Evolutionary conservation across 2,888 invertebrate species (phyloP), one percentile per base, ranked within the genome.

Genomic region (Orchesellides sinensis): DNA sequence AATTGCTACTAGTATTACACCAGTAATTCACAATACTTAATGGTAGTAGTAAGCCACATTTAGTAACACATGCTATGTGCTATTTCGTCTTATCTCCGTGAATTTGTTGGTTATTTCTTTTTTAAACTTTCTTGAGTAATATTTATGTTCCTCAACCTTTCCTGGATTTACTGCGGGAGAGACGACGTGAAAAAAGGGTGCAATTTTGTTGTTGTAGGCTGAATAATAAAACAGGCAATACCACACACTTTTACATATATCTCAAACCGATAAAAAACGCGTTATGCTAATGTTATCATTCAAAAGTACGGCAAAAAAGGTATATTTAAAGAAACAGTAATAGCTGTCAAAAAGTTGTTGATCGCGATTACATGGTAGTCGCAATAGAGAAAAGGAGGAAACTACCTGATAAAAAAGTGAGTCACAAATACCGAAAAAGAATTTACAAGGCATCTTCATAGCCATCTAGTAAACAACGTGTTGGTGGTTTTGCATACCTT

Each of bases 241-340:
- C 5, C 4, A 35, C 29, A 59, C 59, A 59, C 27, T 54, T 68
- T 49, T 49, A 49, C 49, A 17, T n/a, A n/a, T n/a, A n/a, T n/a
- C n/a, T n/a, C n/a, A 29, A 56, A 45, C n/a, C n/a, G 49, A 75
- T 65, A 68, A 59, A 66, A 74, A 65, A 63, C 74, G 59, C 68
- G 77, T 77, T 72, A 80, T 80, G 80, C 80, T 80, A 72, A 80
- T 80, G 66, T 80, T 56, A 59, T 45, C 69, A 70, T 70, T 35
- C n/a, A n/a, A n/a, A n/a, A n/a, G n/a, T n/a, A n/a, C n/a, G n/a
- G n/a, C n/a, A n/a, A 47, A 66, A 49, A 45, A 27, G 45, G 45
- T 66, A 47, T 49, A 47, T 66, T 66, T 49, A 66, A 49, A 47
- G 27, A 21, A 66, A 25, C 25, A 40, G 29, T 63, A 63, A 21